These are phyloP conservation scores for Operophtera brumata DNA, from an alignment of 2,888 invertebrate genomes.

Conservation along the genomic window DNA sequence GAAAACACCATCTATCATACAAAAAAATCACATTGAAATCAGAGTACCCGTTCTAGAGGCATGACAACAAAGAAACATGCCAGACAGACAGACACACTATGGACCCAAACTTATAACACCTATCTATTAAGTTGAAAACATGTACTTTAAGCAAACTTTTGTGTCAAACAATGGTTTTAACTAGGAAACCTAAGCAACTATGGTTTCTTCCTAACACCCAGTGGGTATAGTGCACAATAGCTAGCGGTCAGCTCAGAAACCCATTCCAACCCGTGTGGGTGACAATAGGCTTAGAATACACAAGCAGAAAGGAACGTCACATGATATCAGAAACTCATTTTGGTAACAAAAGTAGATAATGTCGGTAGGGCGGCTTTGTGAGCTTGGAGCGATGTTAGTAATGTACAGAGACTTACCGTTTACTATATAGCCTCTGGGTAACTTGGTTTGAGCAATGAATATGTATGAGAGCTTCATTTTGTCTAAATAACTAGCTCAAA, in stretches of 20 bases:
- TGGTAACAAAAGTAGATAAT: constrained; percentile 12
- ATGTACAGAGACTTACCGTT: background rate
- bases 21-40: too few species aligned
- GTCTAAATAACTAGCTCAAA: too few species aligned
- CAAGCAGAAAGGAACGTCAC: constrained; percentile 5
- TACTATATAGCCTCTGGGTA: background rate
- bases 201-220: background rate
- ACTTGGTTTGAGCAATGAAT: background rate
- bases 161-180: too few species aligned
- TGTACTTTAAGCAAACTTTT: too few species aligned
- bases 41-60: too few species aligned
- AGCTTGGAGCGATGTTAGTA: background rate
- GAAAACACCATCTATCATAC: too few species aligned
- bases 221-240: background rate
- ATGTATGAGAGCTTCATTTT: too few species aligned
- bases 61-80: too few species aligned
- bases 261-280: background rate
- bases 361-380: constrained; percentile 1
- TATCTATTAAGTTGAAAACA: background rate
- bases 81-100: too few species aligned
- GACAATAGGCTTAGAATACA: constrained; percentile 15
- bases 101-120: too few species aligned
- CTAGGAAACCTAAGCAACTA: background rate
- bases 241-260: constrained; percentile 1
- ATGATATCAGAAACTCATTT: constrained; percentile 17